Evolutionary conservation across 2,797 vertebrate genomes (phyloP), one percentile per base, ranked within the genome.

Genomic region (Poeciliopsis infans): DNA sequence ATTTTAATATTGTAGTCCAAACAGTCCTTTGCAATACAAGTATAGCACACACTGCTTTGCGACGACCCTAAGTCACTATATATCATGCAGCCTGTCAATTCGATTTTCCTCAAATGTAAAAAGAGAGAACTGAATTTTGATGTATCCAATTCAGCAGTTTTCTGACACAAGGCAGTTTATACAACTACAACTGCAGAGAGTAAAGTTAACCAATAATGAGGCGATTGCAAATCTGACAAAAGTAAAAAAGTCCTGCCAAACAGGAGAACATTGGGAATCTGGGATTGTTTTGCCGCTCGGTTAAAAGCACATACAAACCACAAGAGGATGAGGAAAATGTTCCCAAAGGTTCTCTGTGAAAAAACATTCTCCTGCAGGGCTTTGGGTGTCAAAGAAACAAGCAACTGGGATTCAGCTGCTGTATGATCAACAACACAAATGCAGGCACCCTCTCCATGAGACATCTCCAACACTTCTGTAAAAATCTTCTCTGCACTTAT

Each of bases 321-420:
- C 12, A 25, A 41, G 85, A 87, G 77, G 55, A 39, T 53, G 72
- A 47, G 46, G 51, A 70, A 85, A 74, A 83, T 49, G 49, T 89
- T 91, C 90, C 88, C 41, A 79, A 91, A 91, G 91, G 86, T 78
- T 85, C 53, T 85, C 75, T 82, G 84, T 94, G 86, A 87, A 93
- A 95, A 95, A 88, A 94, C 85, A 89, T 87, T 92, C 86, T 93
- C 93, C 91, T 83, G 76, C 89, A 88, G 90, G 94, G 90, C 79
- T 92, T 84, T 8, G 59, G 93, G 91, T 90, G 94, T 94, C 95
- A 94, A 94, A 94, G 95, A 94, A 87, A 96, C 93, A 46, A 91
- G 85, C 79, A 92, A 93, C 93, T 93, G 79, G 81, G 84, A 83
- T 79, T 0, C 79, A 46, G 81, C 89, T 83, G 90, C 90, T 84